Base-by-base conservation (phyloP, 2,888 invertebrate genomes). In the Synanthedon vespiformis region DNA sequence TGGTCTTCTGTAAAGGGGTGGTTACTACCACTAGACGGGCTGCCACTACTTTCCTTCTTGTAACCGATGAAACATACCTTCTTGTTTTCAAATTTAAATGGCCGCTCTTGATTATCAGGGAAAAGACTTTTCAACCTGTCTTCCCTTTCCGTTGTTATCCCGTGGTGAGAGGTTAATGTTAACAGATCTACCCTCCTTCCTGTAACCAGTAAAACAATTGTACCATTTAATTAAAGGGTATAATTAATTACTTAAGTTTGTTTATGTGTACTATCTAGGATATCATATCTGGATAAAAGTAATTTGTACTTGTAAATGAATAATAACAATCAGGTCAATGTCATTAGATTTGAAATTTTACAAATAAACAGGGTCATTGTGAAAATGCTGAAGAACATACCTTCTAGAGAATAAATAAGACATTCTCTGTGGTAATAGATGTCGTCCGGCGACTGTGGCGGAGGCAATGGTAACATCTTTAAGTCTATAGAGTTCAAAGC, bases 401-500 rank as follows among this genome's bases (percentile, higher is more conserved):
- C 92, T 82, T 96, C 95, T 51, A 95, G 75, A 0, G 95, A 94
- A 70, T 92, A 89, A 63, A 94, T 90, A 34, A 95, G 89, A 61
- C 94, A 90, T 79, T 97, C 96, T 58, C 95, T 88, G 60, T 90
- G 91, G 74, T 95, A 97, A 80, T 96, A 97, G 61, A 97, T 92
- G 58, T 93, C 93, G 66, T 93, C 93, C 0, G 71, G 73, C 1
- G 74, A 63, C 54, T 72, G 75, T 40, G 77, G 65, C 1, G 72
- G 57, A 1, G 80, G 72, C 44, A 80, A 53, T 0, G 86, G 82
- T 16, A 87, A 66, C 85, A 91, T 89, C 72, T 89, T 90, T 54
- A 77, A 61, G 70, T 95, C 95, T 50, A 95, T 89, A 51, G 89
- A 89, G 59, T 89, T 89, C 27, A 96, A 82, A 64, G 92, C 90